Conservation (phyloP, 2,797 vertebrate genomes). For the Pagetopsis macropterus region DNA sequence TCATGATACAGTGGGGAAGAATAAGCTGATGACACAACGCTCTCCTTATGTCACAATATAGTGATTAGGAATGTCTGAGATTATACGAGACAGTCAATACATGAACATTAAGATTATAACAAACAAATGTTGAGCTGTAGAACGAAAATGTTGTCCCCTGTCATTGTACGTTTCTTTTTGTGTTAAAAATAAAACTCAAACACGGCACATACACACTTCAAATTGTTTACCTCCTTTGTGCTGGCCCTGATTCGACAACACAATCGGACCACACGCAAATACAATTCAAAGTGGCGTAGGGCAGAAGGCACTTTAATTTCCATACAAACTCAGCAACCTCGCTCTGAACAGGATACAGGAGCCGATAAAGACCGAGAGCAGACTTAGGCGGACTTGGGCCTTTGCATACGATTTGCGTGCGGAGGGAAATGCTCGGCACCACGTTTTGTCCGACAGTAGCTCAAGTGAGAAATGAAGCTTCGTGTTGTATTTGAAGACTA, state of each 20-base stretch:
- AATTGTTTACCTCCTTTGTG: conserved; percentile 13
- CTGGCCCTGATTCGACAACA: conserved; percentile 27
- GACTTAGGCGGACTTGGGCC: conserved; percentile 58
- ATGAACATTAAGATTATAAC: conserved; percentile 20
- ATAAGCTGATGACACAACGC: conserved; percentile 39
- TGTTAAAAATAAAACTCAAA: neutral
- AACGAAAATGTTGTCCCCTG: conserved; percentile 28
- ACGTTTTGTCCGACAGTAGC: conserved; percentile 28
- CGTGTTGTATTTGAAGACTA: conserved; percentile 31
- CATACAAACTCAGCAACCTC: conserved; percentile 74
- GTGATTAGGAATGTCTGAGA: conserved; percentile 23
- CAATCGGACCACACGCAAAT: conserved; percentile 74
- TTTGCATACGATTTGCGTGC: conserved; percentile 79
- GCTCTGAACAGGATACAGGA: conserved; percentile 47
- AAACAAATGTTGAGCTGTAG: conserved; percentile 8
- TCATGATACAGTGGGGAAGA: conserved; percentile 22
- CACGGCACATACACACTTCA: conserved; percentile 23
- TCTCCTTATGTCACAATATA: neutral
- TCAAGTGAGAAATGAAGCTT: conserved; percentile 31
- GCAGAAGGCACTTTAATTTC: conserved; percentile 82
- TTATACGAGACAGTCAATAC: conserved; percentile 7
- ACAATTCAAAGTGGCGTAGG: conserved; percentile 76
- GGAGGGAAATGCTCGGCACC: conserved; percentile 35
- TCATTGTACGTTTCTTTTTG: neutral
- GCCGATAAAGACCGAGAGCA: conserved; percentile 36